Conservation (phyloP, 2,113 vertebrate genomes). For the Oryzias curvinotus region DNA sequence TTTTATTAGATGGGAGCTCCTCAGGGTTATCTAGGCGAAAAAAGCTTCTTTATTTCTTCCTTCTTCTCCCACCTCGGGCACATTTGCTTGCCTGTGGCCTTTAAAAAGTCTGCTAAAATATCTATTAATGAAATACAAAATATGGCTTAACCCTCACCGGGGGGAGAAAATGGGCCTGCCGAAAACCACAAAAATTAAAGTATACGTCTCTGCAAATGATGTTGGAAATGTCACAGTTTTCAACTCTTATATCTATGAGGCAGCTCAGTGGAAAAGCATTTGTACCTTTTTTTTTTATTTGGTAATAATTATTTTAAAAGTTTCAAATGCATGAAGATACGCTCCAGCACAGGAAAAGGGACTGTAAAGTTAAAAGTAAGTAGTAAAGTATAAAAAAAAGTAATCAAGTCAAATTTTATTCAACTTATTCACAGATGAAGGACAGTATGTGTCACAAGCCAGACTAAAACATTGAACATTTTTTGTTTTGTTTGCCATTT, state of each 20-base stretch:
- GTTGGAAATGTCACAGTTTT: conserved; percentile 1
- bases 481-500: too few relatives aligned
- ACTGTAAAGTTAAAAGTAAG: too few relatives aligned
- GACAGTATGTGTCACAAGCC: too few relatives aligned
- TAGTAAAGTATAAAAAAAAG: too few relatives aligned
- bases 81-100: conserved; percentile 16
- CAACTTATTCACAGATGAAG: too few relatives aligned
- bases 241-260: not conserved
- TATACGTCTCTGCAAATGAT: not conserved
- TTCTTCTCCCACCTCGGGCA: not conserved
- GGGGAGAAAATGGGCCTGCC: conserved; percentile 13
- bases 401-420: too few relatives aligned
- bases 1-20: conserved; percentile 70
- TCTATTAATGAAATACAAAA: conserved; percentile 58
- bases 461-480: too few relatives aligned
- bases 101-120: conserved; percentile 45
- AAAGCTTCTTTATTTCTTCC: conserved; percentile 42
- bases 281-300: not conserved
- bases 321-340: not conserved
- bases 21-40: conserved; percentile 52
- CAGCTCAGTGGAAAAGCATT: not conserved
- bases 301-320: not conserved
- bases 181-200: not conserved
- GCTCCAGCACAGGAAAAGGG: not conserved
- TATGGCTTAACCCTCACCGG: conserved; percentile 9